Percentiles rank a stretch among this genome's conserved stretches.
Evolutionary conservation across 2,113 vertebrate species (phyloP).

Genomic region (Ctenodactylus gundi): DNA sequence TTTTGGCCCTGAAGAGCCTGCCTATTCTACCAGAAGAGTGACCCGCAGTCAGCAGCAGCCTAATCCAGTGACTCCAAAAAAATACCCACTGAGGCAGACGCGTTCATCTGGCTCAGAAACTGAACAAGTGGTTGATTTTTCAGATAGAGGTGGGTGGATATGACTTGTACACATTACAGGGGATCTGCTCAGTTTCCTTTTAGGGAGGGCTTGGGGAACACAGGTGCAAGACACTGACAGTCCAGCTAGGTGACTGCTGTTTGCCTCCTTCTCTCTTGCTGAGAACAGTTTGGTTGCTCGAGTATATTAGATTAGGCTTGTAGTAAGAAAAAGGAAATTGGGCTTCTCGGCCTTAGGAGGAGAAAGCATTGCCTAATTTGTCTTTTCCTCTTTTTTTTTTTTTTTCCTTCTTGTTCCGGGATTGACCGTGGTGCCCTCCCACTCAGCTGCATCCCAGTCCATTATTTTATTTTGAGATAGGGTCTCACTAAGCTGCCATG

Average conservation of each 20-base stretch:
- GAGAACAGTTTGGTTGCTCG: not conserved
- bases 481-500: too few species aligned
- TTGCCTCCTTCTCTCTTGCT: not conserved
- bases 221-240: not conserved
- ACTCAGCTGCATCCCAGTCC: too few species aligned
- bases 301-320: not conserved
- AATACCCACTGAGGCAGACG: constrained; percentile 94
- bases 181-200: not conserved
- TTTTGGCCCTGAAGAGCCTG: constrained; percentile 88
- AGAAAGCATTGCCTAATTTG: too few species aligned
- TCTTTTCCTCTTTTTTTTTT: too few species aligned
- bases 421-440: too few species aligned
- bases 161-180: not conserved
- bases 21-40: constrained; percentile 91
- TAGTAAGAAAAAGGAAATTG: not conserved
- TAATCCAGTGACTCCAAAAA: constrained; percentile 91
- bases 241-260: not conserved
- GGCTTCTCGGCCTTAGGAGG: not conserved
- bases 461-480: too few species aligned
- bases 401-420: too few species aligned
- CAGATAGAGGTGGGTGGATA: constrained; percentile 88
- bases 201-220: not conserved
- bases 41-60: constrained; percentile 97
- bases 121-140: constrained; percentile 90
- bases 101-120: constrained; percentile 95